Evolutionary conservation across 2,888 invertebrate genomes (phyloP), one percentile per base, ranked within the genome.

Genomic region (Serrognathus titanus): DNA sequence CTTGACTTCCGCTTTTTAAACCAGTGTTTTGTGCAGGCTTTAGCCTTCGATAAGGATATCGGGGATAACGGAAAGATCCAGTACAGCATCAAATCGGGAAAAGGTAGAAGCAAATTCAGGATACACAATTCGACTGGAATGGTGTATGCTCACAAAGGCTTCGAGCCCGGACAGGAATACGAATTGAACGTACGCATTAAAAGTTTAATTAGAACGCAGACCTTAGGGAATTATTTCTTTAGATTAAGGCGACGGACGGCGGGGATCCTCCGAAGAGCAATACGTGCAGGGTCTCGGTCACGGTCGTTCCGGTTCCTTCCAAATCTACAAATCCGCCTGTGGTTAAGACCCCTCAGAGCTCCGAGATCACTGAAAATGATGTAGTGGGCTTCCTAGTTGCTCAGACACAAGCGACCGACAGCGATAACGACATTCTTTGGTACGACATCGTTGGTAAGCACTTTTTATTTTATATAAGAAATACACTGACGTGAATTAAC

Each of bases 381-480:
- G 84, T 85, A 67, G 88, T 94, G 38, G 95, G 95, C 20, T 92
- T 90, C 78, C 82, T 94, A 63, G 91, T 97, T 2, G 85, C 91
- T 49, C 84, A 93, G 58, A 83, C 97, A 69, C 89, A 92, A 71
- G 96, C 95, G 5, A 79, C 82, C 40, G 96, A 97, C 78, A 86
- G 87, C 52, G 96, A 97, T 73, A 87, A 86, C 45, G 93, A 96
- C 74, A 82, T 86, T 57, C 81, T 98, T 64, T 97, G 94, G 91
- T 97, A 90, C 77, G 89, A 91, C 71, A 96, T 98, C 63, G 85
- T 87, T 58, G 89, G 91, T 92, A 76, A 80, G 87, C 80, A 53
- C 20, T 16, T 16, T 16, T 3, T 16, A n/a, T n/a, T n/a, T n/a
- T n/a, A n/a, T n/a, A n/a, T n/a, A 20, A 20, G 20, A 20, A 20